Conservation (phyloP, 1,140 invertebrate species). For the Drosophila tropicalis region DNA sequence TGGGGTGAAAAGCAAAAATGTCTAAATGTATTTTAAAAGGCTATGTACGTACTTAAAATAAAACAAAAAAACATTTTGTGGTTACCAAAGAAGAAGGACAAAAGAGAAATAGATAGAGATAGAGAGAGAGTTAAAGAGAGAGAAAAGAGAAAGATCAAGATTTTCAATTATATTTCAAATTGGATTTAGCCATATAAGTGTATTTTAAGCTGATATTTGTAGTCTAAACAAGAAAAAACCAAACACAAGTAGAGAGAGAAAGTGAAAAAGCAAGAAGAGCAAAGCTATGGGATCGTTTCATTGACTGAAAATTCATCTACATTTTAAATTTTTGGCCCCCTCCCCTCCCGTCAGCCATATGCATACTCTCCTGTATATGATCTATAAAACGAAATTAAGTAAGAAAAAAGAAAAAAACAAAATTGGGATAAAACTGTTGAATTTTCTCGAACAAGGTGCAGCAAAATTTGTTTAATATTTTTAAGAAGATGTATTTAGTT, state of each 20-base stretch:
- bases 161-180: constrained; percentile 33
- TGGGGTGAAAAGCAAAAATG: constrained; percentile 18
- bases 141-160: constrained; percentile 7
- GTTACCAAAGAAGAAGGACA: background rate
- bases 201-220: constrained; percentile 19
- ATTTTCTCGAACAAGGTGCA: background rate
- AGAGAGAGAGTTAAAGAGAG: constrained; percentile 45
- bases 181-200: constrained; percentile 9
- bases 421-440: constrained; percentile 21
- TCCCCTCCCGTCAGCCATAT: background rate
- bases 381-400: background rate
- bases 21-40: constrained; percentile 58
- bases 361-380: too few species aligned
- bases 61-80: constrained; percentile 24
- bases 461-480: constrained; percentile 39
- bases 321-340: constrained; percentile 24
- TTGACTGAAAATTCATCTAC: constrained; percentile 61
- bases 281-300: constrained; percentile 41
- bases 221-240: constrained; percentile 11
- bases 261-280: constrained; percentile 8
- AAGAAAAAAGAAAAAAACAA: constrained; percentile 15
- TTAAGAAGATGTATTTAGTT: constrained; percentile 41
- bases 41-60: constrained; percentile 33
- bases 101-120: too few species aligned
- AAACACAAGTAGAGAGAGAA: background rate